These are phyloP conservation scores for Rhagium mordax DNA, from an alignment of 2,888 invertebrate species.

Conservation along the genomic window DNA sequence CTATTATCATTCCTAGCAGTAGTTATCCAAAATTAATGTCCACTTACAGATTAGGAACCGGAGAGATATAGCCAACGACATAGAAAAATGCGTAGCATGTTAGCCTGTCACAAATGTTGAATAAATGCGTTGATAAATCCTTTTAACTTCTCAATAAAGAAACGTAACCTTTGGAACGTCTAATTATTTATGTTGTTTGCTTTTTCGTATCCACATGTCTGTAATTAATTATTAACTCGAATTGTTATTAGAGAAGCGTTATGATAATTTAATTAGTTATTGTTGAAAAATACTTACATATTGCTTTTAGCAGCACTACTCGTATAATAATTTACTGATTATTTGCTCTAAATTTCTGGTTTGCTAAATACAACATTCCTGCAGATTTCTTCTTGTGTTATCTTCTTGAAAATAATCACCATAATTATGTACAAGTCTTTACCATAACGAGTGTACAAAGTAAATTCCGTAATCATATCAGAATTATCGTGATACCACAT, in stretches of 20 bases:
- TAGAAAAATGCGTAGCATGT: conserved; percentile 3
- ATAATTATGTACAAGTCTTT: too few species aligned
- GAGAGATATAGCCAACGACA: not conserved
- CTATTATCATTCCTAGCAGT: conserved; percentile 16
- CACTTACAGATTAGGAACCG: not conserved
- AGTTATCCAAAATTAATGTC: conserved; percentile 33
- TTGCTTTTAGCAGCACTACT: too few species aligned
- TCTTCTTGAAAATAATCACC: too few species aligned
- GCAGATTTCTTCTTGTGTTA: too few species aligned
- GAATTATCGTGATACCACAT: too few species aligned
- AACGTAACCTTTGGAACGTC: not conserved
- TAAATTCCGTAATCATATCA: too few species aligned
- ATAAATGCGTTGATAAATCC: conserved; percentile 10
- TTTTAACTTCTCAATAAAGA: not conserved
- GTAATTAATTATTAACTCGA: not conserved
- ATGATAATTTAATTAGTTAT: not conserved
- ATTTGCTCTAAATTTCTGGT: too few species aligned
- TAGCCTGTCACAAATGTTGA: conserved; percentile 11
- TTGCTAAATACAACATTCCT: too few species aligned
- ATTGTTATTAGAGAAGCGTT: not conserved
- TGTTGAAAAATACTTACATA: not conserved
- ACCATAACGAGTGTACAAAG: too few species aligned
- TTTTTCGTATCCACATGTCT: not conserved
- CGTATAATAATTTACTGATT: too few species aligned
- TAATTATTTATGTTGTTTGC: not conserved